Percentiles rank a stretch among this genome's conserved stretches.
Evolutionary conservation across 2,888 invertebrate genomes (phyloP).

Genomic region (Lamproptera curius): DNA sequence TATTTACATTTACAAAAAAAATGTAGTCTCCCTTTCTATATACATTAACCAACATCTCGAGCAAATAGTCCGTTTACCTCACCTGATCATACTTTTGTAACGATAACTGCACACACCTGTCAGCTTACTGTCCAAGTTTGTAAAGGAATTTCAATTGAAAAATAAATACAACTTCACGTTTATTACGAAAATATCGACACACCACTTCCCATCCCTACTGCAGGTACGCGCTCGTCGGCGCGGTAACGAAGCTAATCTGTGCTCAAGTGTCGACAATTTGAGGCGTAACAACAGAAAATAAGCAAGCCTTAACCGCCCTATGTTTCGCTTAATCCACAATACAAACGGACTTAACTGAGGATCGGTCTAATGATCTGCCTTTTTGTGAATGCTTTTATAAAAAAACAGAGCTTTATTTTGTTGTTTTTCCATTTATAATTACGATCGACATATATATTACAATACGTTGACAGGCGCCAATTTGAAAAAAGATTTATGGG

Average conservation of each 20-base stretch:
- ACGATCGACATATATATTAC: too few relatives aligned
- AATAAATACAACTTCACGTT: too few relatives aligned
- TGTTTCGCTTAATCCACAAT: slow-evolving; percentile 53
- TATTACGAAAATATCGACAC: slow-evolving; percentile 34
- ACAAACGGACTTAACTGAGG: slow-evolving; percentile 42
- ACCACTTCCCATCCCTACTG: slow-evolving; percentile 37
- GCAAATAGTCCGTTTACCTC: too few relatives aligned
- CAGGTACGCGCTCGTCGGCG: slow-evolving; percentile 60
- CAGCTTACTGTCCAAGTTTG: too few relatives aligned
- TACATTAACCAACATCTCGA: too few relatives aligned
- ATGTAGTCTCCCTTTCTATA: too few relatives aligned
- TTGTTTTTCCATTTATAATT: neutral
- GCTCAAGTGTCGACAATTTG: slow-evolving; percentile 78
- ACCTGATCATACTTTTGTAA: too few relatives aligned
- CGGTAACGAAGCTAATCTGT: slow-evolving; percentile 78
- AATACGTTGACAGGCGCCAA: too few relatives aligned
- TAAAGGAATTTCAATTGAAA: too few relatives aligned
- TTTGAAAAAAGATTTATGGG: too few relatives aligned
- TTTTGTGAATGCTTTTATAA: slow-evolving; percentile 24
- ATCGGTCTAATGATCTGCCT: slow-evolving; percentile 37
- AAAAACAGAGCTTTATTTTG: slow-evolving; percentile 11
- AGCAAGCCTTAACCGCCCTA: slow-evolving; percentile 53
- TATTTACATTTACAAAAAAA: too few relatives aligned
- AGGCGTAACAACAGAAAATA: slow-evolving; percentile 75
- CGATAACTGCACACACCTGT: too few relatives aligned